These are phyloP conservation scores for Spea hammondii DNA, from an alignment of 2,797 vertebrate genomes.

Conservation along the genomic window DNA sequence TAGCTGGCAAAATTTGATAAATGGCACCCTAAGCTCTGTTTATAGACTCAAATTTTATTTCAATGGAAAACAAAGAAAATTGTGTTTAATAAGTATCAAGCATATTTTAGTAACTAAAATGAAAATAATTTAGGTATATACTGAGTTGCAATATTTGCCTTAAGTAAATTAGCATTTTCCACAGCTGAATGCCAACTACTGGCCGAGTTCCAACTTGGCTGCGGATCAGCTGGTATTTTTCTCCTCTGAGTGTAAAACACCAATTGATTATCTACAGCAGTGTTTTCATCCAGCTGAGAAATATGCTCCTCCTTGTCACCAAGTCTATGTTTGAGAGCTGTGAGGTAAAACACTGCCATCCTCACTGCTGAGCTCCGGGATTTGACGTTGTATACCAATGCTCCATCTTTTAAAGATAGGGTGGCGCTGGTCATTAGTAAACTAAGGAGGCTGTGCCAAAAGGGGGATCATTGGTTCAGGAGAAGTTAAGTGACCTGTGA, in stretches of 20 bases:
- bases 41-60: conserved; percentile 1
- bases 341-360: too few relatives aligned
- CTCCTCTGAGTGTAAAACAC: background rate
- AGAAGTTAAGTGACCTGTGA: too few relatives aligned
- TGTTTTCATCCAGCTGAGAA: background rate
- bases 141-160: background rate
- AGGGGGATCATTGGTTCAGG: too few relatives aligned
- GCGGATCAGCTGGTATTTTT: background rate
- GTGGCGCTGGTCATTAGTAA: too few relatives aligned
- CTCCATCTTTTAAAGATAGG: too few relatives aligned
- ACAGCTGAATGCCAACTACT: conserved; percentile 1
- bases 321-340: too few relatives aligned
- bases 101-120: conserved; percentile 2
- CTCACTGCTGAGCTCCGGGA: too few relatives aligned
- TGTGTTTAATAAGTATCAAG: background rate
- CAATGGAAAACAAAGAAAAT: background rate
- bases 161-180: conserved; percentile 2
- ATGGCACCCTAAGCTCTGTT: background rate
- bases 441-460: too few relatives aligned
- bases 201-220: background rate
- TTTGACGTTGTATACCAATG: too few relatives aligned
- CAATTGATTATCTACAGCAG: background rate
- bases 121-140: background rate
- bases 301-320: background rate
- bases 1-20: conserved; percentile 2